Evolutionary conservation across 2,888 invertebrate species (phyloP), one percentile per base, ranked within the genome.

Genomic region (Camponotus fellah): DNA sequence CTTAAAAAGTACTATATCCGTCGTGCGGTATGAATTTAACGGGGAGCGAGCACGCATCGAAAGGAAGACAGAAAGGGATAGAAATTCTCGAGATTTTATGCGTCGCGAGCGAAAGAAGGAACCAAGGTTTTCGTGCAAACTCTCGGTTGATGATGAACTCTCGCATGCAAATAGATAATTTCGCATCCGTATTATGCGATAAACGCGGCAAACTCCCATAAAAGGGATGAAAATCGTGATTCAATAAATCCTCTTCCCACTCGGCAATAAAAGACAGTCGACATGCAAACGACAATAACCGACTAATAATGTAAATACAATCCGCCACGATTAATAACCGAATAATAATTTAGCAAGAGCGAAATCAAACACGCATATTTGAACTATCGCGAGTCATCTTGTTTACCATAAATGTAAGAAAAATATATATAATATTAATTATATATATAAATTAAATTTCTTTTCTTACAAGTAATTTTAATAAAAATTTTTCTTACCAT

Each of bases 1-100:
- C 68, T 85, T 83, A 83, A 83, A 77, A 62, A 83, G 85, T 76
- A 77, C 80, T 80, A 74, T 66, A 83, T 21, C 71, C 46, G 69
- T 71, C 79, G 60, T 12, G 69, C 69, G 37, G 37, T 62, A 80
- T 69, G 79, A 80, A 80, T 80, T 80, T 80, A 80, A 80, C 46
- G 46, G 58, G 17, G 12, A 37, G 14, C 43, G 32, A 58, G 40
- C 77, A 79, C 69, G 32, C 40, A 65, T 26, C n/a, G 65, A 65
- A 34, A 8, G 40, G 32, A 43, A 46, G 58, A 43, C 26, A 26
- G 26, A 37, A 6, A 37, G 21, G 17, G 32, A 32, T 17, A 49
- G 58, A 79, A 80, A 62, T 83, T n/a, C 77, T 37, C 40, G 60
- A 66, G 60, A 40, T 74, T 82, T 58, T 40, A 43, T 58, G 60